A percentile compares a stretch with the other conserved stretches of the same genome.
phyloP scores from a whole-genome alignment of 2,113 vertebrate species.

The Lampris megalopsis region DNA sequence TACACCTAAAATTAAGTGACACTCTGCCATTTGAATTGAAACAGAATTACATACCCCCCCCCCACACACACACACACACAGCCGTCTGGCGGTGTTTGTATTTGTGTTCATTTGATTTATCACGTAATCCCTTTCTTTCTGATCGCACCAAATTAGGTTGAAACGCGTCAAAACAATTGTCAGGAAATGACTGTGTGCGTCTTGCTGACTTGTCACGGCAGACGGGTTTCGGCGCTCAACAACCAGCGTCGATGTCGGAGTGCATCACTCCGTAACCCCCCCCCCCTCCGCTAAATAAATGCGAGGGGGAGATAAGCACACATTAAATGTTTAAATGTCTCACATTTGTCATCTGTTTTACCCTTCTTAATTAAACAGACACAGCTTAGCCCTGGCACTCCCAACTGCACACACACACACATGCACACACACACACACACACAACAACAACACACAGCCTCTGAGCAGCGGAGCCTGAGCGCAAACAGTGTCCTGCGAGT shows the following conservation, averaged over 20 bases:
- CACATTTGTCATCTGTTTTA: constrained; percentile 84
- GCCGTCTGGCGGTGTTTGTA: constrained; percentile 37
- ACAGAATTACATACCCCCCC: background rate
- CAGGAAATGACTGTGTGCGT: constrained; percentile 66
- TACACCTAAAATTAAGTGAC: constrained; percentile 53
- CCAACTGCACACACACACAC: constrained; percentile 49
- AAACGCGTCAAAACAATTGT: constrained; percentile 75
- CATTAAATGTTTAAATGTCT: constrained; percentile 85
- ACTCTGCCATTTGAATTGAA: constrained; percentile 47
- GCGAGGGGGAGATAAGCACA: constrained; percentile 79
- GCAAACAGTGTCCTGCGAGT: constrained; percentile 74
- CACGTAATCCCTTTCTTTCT: constrained; percentile 56
- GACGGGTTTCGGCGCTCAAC: constrained; percentile 58
- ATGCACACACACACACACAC: background rate
- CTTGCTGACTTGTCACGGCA: constrained; percentile 70
- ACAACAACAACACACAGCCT: constrained; percentile 51
- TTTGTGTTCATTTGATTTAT: constrained; percentile 65
- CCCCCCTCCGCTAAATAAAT: constrained; percentile 79
- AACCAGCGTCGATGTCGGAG: constrained; percentile 39
- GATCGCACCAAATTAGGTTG: constrained; percentile 73
- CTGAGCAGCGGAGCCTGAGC: constrained; percentile 71
- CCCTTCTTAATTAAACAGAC: constrained; percentile 83
- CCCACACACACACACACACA: constrained; percentile 16
- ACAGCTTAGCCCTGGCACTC: constrained; percentile 74
- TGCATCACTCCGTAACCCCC: constrained; percentile 73